phyloP scores from a whole-genome alignment of 1,140 invertebrate genomes.

The Andricus grossulariae region DNA sequence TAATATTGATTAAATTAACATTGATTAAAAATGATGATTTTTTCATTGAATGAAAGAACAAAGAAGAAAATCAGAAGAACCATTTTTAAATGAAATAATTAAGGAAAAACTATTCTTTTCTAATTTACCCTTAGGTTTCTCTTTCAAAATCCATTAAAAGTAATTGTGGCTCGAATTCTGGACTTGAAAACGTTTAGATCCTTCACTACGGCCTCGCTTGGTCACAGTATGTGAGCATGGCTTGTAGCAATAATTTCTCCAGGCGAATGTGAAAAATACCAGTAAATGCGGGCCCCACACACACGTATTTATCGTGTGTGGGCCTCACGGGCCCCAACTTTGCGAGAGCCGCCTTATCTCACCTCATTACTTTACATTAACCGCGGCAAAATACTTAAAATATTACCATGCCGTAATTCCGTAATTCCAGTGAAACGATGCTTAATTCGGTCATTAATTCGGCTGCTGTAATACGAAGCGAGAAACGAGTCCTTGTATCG shows the following conservation, averaged over 20 bases:
- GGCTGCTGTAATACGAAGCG: conserved; percentile 28
- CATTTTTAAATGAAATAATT: no score
- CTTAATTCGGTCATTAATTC: conserved; percentile 29
- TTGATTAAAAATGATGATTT: no score
- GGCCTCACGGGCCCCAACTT: conserved; percentile 46
- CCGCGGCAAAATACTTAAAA: conserved; percentile 28
- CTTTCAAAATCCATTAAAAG: no score
- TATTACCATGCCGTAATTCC: conserved; percentile 22
- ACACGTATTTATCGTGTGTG: conserved; percentile 54
- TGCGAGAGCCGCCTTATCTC: conserved; percentile 53
- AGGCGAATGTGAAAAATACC: conserved; percentile 45
- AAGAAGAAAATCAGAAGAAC: no score
- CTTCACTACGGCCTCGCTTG: conserved; percentile 21
- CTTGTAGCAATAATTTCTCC: conserved; percentile 53
- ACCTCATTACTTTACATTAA: conserved; percentile 31
- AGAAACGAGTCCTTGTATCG: conserved; percentile 28
- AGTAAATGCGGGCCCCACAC: conserved; percentile 54
- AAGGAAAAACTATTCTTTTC: no score
- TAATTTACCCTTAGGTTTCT: no score
- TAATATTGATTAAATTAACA: no score
- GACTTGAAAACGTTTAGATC: background rate
- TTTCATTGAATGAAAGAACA: no score
- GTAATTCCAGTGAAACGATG: conserved; percentile 31
- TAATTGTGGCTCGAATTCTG: no score
- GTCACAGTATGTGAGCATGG: conserved; percentile 46